phyloP scores from a whole-genome alignment of 2,113 vertebrate species.

The Lepisosteus osseus region DNA sequence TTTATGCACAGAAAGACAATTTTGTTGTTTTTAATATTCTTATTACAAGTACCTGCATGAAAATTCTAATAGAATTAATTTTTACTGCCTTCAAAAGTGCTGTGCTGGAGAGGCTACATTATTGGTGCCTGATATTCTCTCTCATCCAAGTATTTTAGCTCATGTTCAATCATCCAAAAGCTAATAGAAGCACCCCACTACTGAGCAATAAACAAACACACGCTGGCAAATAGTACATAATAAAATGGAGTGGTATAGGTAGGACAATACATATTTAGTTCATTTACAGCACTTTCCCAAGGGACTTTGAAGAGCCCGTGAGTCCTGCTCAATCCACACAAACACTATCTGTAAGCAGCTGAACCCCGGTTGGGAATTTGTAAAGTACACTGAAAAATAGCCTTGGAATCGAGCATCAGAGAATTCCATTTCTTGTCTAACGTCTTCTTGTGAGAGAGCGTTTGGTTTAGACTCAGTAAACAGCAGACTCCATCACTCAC shows the following conservation, averaged over 20 bases:
- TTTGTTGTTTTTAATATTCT: too few species aligned
- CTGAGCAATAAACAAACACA: slow-evolving; percentile 81
- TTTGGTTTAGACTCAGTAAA: slow-evolving; percentile 96
- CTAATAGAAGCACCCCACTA: slow-evolving; percentile 76
- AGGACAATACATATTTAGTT: slow-evolving; percentile 84
- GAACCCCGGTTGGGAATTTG: slow-evolving; percentile 91
- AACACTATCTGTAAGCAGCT: slow-evolving; percentile 90
- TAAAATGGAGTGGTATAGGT: slow-evolving; percentile 79
- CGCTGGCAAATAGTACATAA: slow-evolving; percentile 84
- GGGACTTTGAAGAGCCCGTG: slow-evolving; percentile 75
- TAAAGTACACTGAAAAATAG: slow-evolving; percentile 85
- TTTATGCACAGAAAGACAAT: too few species aligned
- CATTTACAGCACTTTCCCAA: slow-evolving; percentile 77
- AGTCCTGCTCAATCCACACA: slow-evolving; percentile 81
- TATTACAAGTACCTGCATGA: too few species aligned
- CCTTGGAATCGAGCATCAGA: slow-evolving; percentile 80
- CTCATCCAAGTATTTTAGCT: background rate
- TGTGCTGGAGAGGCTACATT: background rate
- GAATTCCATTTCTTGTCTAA: slow-evolving; percentile 98
- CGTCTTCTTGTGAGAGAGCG: slow-evolving; percentile 95
- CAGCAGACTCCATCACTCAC: slow-evolving; percentile 91
- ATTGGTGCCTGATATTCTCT: too few species aligned
- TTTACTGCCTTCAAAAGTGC: too few species aligned
- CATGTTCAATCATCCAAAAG: slow-evolving; percentile 59
- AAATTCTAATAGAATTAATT: too few species aligned